Evolutionary conservation across 2,888 invertebrate species (phyloP).

Genomic region (Pyrochroa serraticornis): DNA sequence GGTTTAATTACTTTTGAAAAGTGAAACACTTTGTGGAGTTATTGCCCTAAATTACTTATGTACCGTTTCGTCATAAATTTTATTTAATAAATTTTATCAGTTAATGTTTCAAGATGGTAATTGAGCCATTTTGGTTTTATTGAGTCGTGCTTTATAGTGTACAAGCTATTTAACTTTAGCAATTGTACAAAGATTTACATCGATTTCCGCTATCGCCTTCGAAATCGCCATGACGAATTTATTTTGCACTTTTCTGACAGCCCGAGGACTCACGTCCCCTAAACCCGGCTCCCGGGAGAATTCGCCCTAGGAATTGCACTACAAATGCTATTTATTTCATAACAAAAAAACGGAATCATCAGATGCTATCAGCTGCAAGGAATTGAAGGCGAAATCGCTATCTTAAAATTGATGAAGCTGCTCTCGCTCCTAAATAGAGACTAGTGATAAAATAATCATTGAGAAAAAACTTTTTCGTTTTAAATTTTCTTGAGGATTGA

Average conservation of each 20-base stretch:
- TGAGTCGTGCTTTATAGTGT: not conserved
- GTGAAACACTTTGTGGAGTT: constrained; percentile 11
- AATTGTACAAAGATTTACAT: not conserved
- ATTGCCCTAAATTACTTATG: constrained; percentile 12
- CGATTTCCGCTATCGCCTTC: not conserved
- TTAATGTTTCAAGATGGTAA: not conserved
- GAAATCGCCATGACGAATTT: constrained; percentile 1
- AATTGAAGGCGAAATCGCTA: too few relatives aligned
- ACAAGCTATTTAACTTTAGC: not conserved
- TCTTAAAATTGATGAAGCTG: too few relatives aligned
- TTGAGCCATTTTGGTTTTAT: not conserved
- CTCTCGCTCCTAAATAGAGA: too few relatives aligned
- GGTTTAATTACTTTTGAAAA: constrained; percentile 19
- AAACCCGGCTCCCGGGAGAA: constrained; percentile 2
- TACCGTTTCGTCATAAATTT: constrained; percentile 5
- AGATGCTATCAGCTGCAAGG: too few relatives aligned
- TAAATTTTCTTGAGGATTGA: too few relatives aligned
- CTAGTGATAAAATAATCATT: too few relatives aligned
- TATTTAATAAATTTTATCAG: too few relatives aligned
- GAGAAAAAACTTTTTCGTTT: too few relatives aligned
- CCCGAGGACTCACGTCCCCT: not conserved
- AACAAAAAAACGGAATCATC: not conserved
- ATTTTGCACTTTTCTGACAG: constrained; percentile 1
- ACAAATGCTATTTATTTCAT: constrained; percentile 4
- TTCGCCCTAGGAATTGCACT: not conserved